Evolutionary conservation across 1,140 invertebrate species (phyloP), one percentile per base, ranked within the genome.

Genomic region (Hyposmocoma kahamanoa): DNA sequence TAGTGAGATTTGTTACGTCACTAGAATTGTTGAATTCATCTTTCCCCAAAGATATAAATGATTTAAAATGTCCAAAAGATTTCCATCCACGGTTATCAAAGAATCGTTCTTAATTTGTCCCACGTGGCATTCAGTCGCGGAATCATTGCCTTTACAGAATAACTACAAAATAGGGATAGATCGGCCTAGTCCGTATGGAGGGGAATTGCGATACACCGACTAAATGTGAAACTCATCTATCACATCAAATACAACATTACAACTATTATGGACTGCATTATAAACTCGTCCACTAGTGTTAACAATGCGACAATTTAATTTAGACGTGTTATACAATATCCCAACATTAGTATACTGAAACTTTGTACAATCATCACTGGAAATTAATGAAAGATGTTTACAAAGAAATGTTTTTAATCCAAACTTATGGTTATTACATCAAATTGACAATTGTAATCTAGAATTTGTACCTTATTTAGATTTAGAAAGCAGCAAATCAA

Each of bases 201-300:
- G 58, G 56, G 63, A 57, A 66, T 69, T 75, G 68, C 61, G 63
- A 75, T 68, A 82, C 75, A 81, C 65, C 67, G 70, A 81, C 76
- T 77, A 71, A 71, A 46, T 67, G 64, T 74, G 62, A 74, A 63
- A 50, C 17, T 45, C 60, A 63, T 47, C 51, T 81, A 73, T 76
- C 73, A 80, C 77, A 81, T 78, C 71, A 61, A 77, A 70, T 76
- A 72, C 59, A 70, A 71, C 56, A 76, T 75, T 75, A 81, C 66
- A 71, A 68, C 71, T 80, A 83, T 69, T 56, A 62, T 62, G 65
- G 64, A 75, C 72, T 47, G 59, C 58, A n/a, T 72, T 62, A 56
- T 59, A 67, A 55, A 70, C 46, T 53, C 49, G 65, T 63, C 69
- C 73, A 47, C 63, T 71, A 77, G 62, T 52, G 59, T 72, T 79